Evolutionary conservation across 1,140 invertebrate genomes (phyloP), one percentile per base, ranked within the genome.

Genomic region (Ganaspis sp.): DNA sequence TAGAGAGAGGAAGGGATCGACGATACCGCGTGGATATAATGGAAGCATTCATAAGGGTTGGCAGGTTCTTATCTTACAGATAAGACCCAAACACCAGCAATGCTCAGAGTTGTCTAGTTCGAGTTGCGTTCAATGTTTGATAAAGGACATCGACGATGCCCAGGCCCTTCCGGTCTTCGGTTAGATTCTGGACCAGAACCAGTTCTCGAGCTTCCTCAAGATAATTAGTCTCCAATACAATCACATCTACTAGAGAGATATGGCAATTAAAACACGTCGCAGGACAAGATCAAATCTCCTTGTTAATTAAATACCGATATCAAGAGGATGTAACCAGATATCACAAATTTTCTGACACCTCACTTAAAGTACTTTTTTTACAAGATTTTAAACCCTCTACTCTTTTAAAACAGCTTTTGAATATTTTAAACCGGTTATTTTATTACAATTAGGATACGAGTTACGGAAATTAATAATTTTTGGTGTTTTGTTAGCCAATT

Each of bases 11-110:
- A 76, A 69, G 76, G 76, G 74, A 71, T 64, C 69, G 76, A 76
- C 80, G 74, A 80, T 83, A 78, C 72, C 73, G 69, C 26, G 73
- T 72, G 71, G 69, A 75, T 75, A 89, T 87, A 90, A 89, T 89
- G 84, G 86, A 87, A 81, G 86, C 86, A 88, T 89, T 88, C 86
- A 87, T 87, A 89, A 89, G 87, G 87, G 86, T 88, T 89, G 86
- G 84, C 86, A 86, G 86, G 83, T 85, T 83, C 87, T 88, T 89
- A 89, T 89, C 87, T 86, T 69, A 69, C 70, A 82, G 87, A 89
- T 87, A 87, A 88, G 85, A 84, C 70, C 80, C 74, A 80, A 78
- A 75, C 83, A 77, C 70, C 73, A 79, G 72, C 82, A 80, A 84
- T 80, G 73, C 73, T 73, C 71, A 75, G 34, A 74, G 73, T 82